phyloP scores from a whole-genome alignment of 2,113 vertebrate species.

The Alethe castanea region DNA sequence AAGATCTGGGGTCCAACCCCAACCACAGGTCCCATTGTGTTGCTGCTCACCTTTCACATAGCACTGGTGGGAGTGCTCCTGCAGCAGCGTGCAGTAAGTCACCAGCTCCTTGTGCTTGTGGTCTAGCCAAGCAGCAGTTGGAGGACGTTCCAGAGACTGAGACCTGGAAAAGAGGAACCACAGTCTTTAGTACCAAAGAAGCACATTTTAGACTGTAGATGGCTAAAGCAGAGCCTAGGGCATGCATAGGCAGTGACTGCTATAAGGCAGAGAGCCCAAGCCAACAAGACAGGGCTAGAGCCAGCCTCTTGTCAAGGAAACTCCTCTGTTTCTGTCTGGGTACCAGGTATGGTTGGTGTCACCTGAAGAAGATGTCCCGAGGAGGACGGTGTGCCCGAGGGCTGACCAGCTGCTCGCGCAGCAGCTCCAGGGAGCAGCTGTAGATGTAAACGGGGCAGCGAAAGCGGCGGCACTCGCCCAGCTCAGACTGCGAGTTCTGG shows the following conservation, averaged over 20 bases:
- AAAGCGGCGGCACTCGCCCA: constrained; percentile 69
- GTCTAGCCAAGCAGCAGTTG: constrained; percentile 83
- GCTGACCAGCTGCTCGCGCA: constrained; percentile 89
- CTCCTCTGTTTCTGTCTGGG: not conserved
- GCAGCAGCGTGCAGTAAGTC: constrained; percentile 88
- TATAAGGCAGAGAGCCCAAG: not conserved
- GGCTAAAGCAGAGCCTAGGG: not conserved
- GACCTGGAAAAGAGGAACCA: constrained; percentile 70
- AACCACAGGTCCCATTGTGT: fast-evolving
- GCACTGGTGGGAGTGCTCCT: constrained; percentile 94
- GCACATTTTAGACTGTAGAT: not conserved
- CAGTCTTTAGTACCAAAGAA: not conserved
- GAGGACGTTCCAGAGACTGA: constrained; percentile 85
- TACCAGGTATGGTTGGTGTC: not conserved
- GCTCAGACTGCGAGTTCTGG: constrained; percentile 80
- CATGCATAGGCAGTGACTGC: not conserved
- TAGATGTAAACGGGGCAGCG: constrained; percentile 93
- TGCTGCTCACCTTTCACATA: constrained; percentile 82
- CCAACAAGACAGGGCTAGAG: not conserved
- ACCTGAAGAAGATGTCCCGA: constrained; percentile 90
- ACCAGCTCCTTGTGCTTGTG: constrained; percentile 89
- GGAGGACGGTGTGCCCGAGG: constrained; percentile 75
- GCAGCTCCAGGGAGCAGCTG: constrained; percentile 87
- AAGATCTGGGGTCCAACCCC: not conserved
- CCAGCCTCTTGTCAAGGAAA: not conserved